phyloP scores from a whole-genome alignment of 92 coral and sea anemone genomes.

The Bergia sp. region DNA sequence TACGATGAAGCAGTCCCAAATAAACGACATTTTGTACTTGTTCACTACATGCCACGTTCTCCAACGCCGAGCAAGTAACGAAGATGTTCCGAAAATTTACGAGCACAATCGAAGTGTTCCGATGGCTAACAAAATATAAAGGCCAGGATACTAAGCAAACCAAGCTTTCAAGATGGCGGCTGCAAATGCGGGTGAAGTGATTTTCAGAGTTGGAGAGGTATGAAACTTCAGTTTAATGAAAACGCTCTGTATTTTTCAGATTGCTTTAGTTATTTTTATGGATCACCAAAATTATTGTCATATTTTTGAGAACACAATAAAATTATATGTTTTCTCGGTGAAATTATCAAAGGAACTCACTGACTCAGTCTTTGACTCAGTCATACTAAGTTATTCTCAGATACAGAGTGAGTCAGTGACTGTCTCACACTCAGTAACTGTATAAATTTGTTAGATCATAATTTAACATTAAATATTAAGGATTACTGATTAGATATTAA shows the following conservation, averaged over 20 bases:
- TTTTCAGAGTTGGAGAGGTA: slow-evolving; percentile 88
- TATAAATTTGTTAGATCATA: too few species aligned
- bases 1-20: slow-evolving; percentile 89
- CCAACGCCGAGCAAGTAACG: background rate
- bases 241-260: background rate
- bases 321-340: background rate
- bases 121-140: background rate
- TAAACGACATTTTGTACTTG: slow-evolving; percentile 81
- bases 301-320: background rate
- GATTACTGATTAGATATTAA: too few species aligned
- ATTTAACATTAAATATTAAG: too few species aligned
- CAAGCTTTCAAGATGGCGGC: slow-evolving; percentile 84
- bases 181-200: slow-evolving; percentile 73
- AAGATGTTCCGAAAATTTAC: slow-evolving; percentile 8
- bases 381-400: background rate
- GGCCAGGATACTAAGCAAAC: slow-evolving; percentile 4
- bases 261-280: background rate
- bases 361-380: too few species aligned
- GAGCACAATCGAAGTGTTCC: slow-evolving; percentile 26
- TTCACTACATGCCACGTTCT: slow-evolving; percentile 39
- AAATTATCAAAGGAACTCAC: too few species aligned
- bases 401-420: too few species aligned
- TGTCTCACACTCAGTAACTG: too few species aligned
- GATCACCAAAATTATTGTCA: background rate
- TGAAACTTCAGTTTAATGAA: background rate